phyloP scores from a whole-genome alignment of 2,797 vertebrate genomes.

The Poeciliopsis turneri region DNA sequence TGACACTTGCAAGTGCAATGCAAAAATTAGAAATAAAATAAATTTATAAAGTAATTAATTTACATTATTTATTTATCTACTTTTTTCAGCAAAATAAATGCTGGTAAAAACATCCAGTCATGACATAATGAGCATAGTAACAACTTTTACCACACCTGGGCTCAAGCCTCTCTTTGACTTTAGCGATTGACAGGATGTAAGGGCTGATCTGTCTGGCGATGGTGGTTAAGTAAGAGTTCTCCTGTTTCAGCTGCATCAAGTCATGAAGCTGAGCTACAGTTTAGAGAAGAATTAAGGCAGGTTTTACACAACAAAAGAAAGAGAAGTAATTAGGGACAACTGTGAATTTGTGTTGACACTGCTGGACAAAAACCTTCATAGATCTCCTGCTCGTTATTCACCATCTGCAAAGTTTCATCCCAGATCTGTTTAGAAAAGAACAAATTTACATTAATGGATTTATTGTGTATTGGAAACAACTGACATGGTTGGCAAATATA shows the following conservation, averaged over 20 bases:
- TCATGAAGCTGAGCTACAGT: conserved; percentile 89
- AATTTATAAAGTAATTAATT: not conserved
- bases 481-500: not conserved
- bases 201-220: conserved; percentile 92
- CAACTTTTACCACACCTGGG: conserved; percentile 83
- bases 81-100: not conserved
- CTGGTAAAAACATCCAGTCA: not conserved
- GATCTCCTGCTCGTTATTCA: conserved; percentile 92
- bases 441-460: not conserved
- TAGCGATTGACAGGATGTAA: conserved; percentile 92
- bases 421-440: conserved; percentile 82
- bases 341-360: not conserved
- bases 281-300: not conserved
- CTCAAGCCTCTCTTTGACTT: conserved; percentile 93
- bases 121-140: not conserved
- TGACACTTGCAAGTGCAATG: not conserved
- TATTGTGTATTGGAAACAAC: not conserved
- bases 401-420: conserved; percentile 92
- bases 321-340: not conserved
- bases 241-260: conserved; percentile 90
- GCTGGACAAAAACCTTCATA: conserved; percentile 87
- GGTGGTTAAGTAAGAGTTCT: conserved; percentile 89
- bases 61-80: not conserved
- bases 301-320: not conserved
- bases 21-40: not conserved